Base-by-base conservation (phyloP, 1,140 invertebrate genomes). In the Drosophila chauvacae region DNA sequence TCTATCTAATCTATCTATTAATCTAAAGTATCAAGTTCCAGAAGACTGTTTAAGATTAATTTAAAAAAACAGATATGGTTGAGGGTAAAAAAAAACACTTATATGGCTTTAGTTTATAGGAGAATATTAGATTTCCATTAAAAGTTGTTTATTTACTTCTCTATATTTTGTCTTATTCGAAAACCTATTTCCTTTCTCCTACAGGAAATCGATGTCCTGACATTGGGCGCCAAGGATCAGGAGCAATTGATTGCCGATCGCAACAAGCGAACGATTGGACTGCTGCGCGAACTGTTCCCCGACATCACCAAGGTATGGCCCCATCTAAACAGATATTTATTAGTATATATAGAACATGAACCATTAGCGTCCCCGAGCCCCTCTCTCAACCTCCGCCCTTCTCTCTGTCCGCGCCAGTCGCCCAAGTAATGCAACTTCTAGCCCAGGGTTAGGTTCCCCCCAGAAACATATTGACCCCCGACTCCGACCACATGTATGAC, bases 201-300 rank as follows among this genome's bases (percentile, higher is more conserved):
- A 26, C 91, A 95, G 94, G 93, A 93, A 92, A 92, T 94, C 79
- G 94, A 94, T 91, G 93, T 93, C 66, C 83, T 94, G 87, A 92
- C 94, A 91, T 83, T 94, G 77, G 92, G 92, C 57, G 93, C 94
- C 81, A 86, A 91, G 66, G 91, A 90, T 69, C 87, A 92, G 76
- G 93, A 94, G 79, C 93, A 92, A 82, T 91, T 94, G 79, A 80
- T 94, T 60, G 94, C 95, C 83, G 94, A 95, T 71, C 94, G 96
- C 83, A 95, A 95, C 92, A 96, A 96, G 92, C 93, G 96, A 86
- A 96, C 96, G 48, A 96, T 96, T 80, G 95, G 95, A 80, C 94
- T 96, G 83, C 94, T 96, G 47, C 93, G 96, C 56, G 94, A 96
- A 91, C 93, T 96, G 23, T 96, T 96, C 91, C 96, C 96, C n/a